These are phyloP conservation scores for Prunella fulvescens DNA, from an alignment of 2,113 vertebrate species.

Conservation along the genomic window DNA sequence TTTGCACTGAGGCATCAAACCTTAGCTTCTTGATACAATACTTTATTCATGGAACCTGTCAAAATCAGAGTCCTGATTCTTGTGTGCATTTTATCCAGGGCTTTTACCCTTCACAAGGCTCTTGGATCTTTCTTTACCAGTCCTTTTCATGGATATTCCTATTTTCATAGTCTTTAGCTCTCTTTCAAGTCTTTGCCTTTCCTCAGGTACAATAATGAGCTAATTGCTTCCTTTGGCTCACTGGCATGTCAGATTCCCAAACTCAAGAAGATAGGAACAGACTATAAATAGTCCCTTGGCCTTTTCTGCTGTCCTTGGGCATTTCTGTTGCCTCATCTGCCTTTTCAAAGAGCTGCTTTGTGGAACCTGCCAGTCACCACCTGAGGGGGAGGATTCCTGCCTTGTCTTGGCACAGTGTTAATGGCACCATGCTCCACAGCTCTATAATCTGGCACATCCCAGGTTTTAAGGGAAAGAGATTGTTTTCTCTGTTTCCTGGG, in stretches of 20 bases:
- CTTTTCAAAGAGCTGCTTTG: not conserved
- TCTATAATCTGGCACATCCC: not conserved
- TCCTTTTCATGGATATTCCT: not conserved
- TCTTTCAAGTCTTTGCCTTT: not conserved
- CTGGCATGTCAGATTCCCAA: not conserved
- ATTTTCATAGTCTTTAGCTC: not conserved
- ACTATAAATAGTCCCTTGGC: not conserved
- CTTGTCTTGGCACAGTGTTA: not conserved
- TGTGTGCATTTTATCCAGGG: not conserved
- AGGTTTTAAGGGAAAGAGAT: not conserved
- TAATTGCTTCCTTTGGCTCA: not conserved
- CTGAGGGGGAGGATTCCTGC: not conserved
- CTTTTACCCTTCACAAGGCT: not conserved
- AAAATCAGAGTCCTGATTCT: not conserved
- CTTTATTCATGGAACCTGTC: not conserved
- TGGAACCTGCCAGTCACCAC: not conserved
- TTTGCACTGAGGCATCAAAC: not conserved
- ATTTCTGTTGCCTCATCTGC: not conserved
- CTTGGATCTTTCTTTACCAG: not conserved
- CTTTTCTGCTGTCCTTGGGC: not conserved
- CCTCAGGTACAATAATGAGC: not conserved
- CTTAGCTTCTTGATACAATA: not conserved
- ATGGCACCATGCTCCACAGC: not conserved
- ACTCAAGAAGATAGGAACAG: fast-evolving
- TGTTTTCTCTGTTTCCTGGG: not conserved